Evolutionary conservation across 2,113 vertebrate species (phyloP).

Genomic region (Brienomyrus longianalis): DNA sequence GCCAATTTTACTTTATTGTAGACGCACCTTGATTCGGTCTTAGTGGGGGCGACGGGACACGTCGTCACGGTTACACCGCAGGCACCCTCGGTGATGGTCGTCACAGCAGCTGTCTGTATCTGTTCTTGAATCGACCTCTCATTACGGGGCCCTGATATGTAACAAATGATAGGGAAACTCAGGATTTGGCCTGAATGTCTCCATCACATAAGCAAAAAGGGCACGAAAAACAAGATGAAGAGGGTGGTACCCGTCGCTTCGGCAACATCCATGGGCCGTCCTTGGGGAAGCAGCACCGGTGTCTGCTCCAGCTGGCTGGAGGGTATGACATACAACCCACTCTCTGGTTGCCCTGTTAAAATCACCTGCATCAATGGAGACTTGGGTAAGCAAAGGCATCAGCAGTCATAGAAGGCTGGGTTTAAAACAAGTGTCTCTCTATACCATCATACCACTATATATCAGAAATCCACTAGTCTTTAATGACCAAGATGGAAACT

Average conservation of each 20-base stretch:
- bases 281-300: slow-evolving; percentile 67
- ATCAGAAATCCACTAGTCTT: neutral
- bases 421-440: neutral
- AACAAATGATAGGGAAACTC: slow-evolving; percentile 14
- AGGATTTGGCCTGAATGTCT: neutral
- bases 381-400: neutral
- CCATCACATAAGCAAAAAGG: neutral
- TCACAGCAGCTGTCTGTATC: slow-evolving; percentile 50
- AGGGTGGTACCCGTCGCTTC: slow-evolving; percentile 43
- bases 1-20: neutral
- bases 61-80: slow-evolving; percentile 52
- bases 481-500: neutral
- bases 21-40: slow-evolving; percentile 49
- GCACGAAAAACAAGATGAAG: neutral
- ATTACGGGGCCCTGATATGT: slow-evolving; percentile 49
- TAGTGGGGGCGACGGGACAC: slow-evolving; percentile 39
- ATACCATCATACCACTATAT: neutral
- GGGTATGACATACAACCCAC: slow-evolving; percentile 67
- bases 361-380: slow-evolving; percentile 57
- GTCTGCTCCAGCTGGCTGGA: slow-evolving; percentile 58
- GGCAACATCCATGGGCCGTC: slow-evolving; percentile 52
- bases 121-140: slow-evolving; percentile 52
- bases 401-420: neutral
- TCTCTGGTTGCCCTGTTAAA: slow-evolving; percentile 64
- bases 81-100: slow-evolving; percentile 47